A percentile compares a stretch with the other conserved stretches of the same genome.
Evolutionary conservation across 2,797 vertebrate genomes (phyloP).

Genomic region (Protosalanx chinensis): DNA sequence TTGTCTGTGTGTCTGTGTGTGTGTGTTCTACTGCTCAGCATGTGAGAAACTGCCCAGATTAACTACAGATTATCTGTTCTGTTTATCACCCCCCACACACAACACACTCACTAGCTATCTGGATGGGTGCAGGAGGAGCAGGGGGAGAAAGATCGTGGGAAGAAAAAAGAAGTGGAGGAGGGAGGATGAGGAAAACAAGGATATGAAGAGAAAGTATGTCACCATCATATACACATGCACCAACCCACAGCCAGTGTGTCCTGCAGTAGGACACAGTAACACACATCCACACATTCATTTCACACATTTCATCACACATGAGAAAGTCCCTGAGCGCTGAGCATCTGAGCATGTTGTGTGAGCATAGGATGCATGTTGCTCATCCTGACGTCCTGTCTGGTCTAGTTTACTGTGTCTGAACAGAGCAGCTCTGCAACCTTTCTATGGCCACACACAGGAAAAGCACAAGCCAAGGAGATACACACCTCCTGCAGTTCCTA

Average conservation of each 20-base stretch:
- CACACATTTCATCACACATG: not conserved
- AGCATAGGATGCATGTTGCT: not conserved
- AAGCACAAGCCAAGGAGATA: conserved; percentile 43
- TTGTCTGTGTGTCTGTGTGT: conserved; percentile 3
- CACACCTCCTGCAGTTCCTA: conserved; percentile 43
- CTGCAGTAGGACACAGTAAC: not conserved
- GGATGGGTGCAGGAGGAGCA: conserved; percentile 5
- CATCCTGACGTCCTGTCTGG: not conserved
- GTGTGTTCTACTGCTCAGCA: conserved; percentile 15
- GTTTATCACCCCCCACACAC: conserved; percentile 16
- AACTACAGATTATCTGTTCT: conserved; percentile 9
- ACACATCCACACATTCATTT: not conserved
- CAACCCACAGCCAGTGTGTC: not conserved
- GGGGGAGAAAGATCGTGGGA: not conserved
- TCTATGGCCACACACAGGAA: conserved; percentile 29
- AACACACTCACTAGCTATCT: conserved; percentile 1
- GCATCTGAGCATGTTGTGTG: conserved; percentile 29
- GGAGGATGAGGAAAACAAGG: not conserved
- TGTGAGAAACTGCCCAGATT: conserved; percentile 17
- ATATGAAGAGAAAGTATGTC: not conserved
- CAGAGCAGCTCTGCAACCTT: conserved; percentile 30
- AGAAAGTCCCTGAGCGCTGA: conserved; percentile 62
- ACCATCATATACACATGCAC: not conserved
- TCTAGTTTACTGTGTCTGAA: conserved; percentile 12
- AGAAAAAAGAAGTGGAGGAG: not conserved